Conservation (phyloP, 2,888 invertebrate species). For the Chrysolina haemoptera region DNA sequence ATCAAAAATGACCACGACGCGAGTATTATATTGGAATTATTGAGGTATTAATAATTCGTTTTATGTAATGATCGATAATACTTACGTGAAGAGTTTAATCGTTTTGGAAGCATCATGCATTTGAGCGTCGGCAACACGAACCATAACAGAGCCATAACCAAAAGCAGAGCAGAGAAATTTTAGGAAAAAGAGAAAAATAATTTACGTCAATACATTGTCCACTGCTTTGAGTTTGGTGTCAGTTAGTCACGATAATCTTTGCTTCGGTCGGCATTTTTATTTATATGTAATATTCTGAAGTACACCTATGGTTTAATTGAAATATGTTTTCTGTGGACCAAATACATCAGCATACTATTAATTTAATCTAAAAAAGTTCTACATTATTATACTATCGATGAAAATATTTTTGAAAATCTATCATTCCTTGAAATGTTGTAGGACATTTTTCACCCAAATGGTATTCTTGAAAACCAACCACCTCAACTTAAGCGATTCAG, state of each 20-base stretch:
- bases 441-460: background rate
- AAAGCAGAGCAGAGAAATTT: slow-evolving; percentile 85
- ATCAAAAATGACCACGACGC: background rate
- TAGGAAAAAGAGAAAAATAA: slow-evolving; percentile 82
- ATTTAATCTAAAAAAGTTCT: no score
- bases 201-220: slow-evolving; percentile 78
- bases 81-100: slow-evolving; percentile 80
- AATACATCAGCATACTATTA: no score
- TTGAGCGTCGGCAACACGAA: slow-evolving; percentile 80
- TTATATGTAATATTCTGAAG: slow-evolving; percentile 37
- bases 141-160: slow-evolving; percentile 81
- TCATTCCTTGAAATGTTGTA: background rate
- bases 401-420: background rate
- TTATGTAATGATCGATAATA: slow-evolving; percentile 68
- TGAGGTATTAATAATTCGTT: slow-evolving; percentile 15
- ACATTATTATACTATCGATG: no score
- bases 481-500: background rate
- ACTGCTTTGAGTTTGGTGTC: slow-evolving; percentile 65
- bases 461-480: background rate
- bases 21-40: background rate
- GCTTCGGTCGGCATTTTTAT: slow-evolving; percentile 63
- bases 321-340: slow-evolving; percentile 19
- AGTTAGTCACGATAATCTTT: slow-evolving; percentile 66
- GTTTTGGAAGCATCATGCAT: slow-evolving; percentile 81
- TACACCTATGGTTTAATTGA: slow-evolving; percentile 36